Percentiles rank a stretch among this genome's conserved stretches.
Evolutionary conservation across 2,797 vertebrate species (phyloP).

Genomic region (Pteronotus mesoamericanus): DNA sequence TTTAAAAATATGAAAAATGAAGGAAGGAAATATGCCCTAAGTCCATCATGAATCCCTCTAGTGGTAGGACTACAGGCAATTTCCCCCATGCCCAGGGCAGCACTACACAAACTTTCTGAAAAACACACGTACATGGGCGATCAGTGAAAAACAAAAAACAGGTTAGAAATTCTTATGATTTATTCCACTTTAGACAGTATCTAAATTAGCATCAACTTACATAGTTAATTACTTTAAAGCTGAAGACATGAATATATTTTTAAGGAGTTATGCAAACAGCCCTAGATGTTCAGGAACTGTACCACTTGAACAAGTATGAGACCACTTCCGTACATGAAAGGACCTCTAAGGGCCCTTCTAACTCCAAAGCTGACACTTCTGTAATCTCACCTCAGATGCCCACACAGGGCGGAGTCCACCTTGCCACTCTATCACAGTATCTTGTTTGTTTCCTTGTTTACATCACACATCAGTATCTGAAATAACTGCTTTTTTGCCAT

Average conservation of each 20-base stretch:
- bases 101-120: neutral
- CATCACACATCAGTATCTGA: neutral
- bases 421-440: neutral
- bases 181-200: neutral
- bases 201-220: neutral
- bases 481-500: neutral
- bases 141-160: neutral
- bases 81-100: neutral
- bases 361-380: neutral
- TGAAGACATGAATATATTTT: neutral
- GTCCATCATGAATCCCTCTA: neutral
- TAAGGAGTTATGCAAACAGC: neutral
- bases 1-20: neutral
- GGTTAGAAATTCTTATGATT: neutral
- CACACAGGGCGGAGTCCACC: neutral
- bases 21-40: neutral
- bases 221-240: neutral
- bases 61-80: neutral
- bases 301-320: neutral
- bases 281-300: no score
- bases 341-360: neutral
- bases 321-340: neutral
- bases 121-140: neutral
- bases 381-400: neutral
- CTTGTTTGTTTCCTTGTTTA: neutral